Conservation (phyloP, 1,140 invertebrate genomes). For the Dreissena rostriformis region DNA sequence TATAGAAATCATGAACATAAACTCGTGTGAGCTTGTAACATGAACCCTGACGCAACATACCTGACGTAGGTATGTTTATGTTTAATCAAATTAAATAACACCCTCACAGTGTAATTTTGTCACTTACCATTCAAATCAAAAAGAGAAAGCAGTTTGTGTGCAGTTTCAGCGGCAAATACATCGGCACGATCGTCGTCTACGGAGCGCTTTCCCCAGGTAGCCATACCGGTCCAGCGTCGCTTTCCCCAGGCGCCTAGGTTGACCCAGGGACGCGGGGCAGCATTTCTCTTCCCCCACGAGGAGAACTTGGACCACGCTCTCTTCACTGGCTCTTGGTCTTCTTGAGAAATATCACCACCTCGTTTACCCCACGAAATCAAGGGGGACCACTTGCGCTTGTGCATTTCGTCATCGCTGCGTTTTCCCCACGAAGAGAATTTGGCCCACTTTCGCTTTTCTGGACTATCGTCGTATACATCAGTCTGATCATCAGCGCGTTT, state of each 20-base stretch:
- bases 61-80: too few relatives aligned
- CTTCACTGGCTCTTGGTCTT: conserved; percentile 22
- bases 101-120: too few relatives aligned
- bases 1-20: too few relatives aligned
- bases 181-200: not conserved
- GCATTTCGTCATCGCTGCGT: not conserved
- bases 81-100: too few relatives aligned
- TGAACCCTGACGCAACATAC: not conserved
- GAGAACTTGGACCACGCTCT: conserved; percentile 45
- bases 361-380: conserved; percentile 38
- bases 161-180: not conserved
- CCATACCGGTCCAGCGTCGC: conserved; percentile 39
- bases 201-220: conserved; percentile 52
- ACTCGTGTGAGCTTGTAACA: not conserved
- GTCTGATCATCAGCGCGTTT: conserved; percentile 16
- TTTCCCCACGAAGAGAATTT: conserved; percentile 50
- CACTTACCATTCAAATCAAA: conserved; percentile 50
- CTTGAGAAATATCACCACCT: not conserved
- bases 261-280: conserved; percentile 14
- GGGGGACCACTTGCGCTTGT: conserved; percentile 40
- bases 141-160: conserved; percentile 1
- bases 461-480: conserved; percentile 5
- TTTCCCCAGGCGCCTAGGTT: conserved; percentile 32
- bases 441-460: conserved; percentile 47
- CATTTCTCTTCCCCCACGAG: conserved; percentile 46